phyloP scores from a whole-genome alignment of 2,113 vertebrate genomes.

The Sceloporus tristichus region DNA sequence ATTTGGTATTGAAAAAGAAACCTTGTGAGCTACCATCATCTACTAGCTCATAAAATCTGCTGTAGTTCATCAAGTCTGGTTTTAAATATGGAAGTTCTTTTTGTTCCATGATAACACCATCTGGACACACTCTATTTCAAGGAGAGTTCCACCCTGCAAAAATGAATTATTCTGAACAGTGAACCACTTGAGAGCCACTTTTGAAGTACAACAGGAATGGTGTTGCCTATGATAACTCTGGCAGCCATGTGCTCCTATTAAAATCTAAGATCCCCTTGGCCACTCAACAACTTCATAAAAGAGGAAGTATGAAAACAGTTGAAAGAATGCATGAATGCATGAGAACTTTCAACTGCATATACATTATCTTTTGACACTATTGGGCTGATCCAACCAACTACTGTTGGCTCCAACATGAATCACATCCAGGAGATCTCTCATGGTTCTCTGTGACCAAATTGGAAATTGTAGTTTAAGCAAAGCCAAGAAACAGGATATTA shows the following conservation, averaged over 20 bases:
- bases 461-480: background rate
- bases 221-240: background rate
- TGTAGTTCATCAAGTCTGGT: no score
- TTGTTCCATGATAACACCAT: no score
- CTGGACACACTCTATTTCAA: background rate
- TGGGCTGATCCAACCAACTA: background rate
- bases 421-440: background rate
- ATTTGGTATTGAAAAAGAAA: no score
- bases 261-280: background rate
- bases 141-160: background rate
- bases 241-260: conserved; percentile 8
- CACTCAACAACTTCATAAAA: background rate
- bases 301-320: background rate
- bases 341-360: background rate
- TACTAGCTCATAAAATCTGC: no score
- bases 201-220: background rate
- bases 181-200: background rate
- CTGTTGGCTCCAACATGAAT: no score
- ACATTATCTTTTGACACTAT: background rate
- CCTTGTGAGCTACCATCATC: no score
- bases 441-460: background rate
- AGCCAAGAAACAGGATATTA: background rate
- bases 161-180: conserved; percentile 2
- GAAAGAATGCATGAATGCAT: background rate
- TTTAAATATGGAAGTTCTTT: no score